Percentiles rank a stretch among this genome's conserved stretches.
Evolutionary conservation across 2,888 invertebrate genomes (phyloP).

Genomic region (Polymixis flavicincta): DNA sequence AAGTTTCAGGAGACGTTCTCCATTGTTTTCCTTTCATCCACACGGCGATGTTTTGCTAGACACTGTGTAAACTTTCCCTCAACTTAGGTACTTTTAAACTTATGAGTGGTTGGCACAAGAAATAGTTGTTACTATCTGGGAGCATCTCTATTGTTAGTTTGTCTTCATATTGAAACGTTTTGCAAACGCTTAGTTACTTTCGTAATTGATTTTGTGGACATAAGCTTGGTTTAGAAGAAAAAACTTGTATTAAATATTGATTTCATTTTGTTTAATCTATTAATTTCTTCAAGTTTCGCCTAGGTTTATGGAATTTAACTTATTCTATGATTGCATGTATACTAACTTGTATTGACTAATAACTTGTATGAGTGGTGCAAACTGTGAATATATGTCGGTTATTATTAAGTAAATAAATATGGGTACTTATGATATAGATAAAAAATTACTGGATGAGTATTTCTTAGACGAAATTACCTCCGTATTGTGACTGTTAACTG

Average conservation of each 20-base stretch:
- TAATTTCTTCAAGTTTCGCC: not conserved
- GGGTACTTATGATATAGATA: not conserved
- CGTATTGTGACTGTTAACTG: not conserved
- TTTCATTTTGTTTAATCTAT: not conserved
- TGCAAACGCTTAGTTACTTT: conserved; percentile 21
- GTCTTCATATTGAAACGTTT: conserved; percentile 25
- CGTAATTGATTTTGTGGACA: conserved; percentile 5
- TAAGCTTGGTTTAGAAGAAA: not conserved
- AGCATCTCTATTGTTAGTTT: conserved; percentile 11
- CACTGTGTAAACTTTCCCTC: conserved; percentile 22
- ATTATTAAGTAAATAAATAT: not conserved
- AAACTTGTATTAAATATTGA: not conserved
- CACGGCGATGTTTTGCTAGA: conserved; percentile 18
- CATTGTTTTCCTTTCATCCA: conserved; percentile 36
- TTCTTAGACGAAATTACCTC: not conserved
- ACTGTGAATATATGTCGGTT: not conserved
- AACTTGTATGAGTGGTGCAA: not conserved
- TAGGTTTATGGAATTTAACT: not conserved
- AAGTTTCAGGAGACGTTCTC: conserved; percentile 14
- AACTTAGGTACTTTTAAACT: conserved; percentile 24
- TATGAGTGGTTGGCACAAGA: conserved; percentile 28
- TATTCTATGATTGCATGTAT: not conserved
- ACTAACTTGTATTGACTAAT: not conserved
- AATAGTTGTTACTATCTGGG: conserved; percentile 20
- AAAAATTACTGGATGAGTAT: not conserved